These are phyloP conservation scores for Papilio glaucus DNA, from an alignment of 1,140 invertebrate species.

Conservation along the genomic window DNA sequence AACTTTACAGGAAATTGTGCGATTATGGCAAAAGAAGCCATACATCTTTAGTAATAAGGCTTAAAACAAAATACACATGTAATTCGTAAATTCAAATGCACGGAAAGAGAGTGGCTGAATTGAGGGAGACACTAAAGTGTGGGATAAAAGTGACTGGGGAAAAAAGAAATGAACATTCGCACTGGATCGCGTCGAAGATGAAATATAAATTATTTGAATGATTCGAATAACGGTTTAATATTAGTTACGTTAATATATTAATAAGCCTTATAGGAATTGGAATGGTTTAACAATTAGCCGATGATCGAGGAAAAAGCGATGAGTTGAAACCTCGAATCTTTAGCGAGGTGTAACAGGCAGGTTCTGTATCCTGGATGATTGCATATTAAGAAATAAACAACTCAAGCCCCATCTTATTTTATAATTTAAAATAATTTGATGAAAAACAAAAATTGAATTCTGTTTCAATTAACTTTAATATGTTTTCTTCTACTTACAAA, in stretches of 20 bases:
- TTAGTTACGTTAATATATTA: background rate
- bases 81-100: conserved; percentile 72
- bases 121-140: conserved; percentile 76
- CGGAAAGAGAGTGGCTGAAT: conserved; percentile 75
- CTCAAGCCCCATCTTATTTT: too few species aligned
- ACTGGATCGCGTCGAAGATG: conserved; percentile 38
- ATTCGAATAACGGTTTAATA: background rate
- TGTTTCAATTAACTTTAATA: too few species aligned
- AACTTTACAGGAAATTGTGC: conserved; percentile 65
- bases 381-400: too few species aligned
- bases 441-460: too few species aligned
- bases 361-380: too few species aligned
- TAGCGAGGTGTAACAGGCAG: too few species aligned
- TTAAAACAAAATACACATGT: conserved; percentile 35
- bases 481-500: too few species aligned
- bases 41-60: conserved; percentile 37
- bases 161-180: conserved; percentile 63
- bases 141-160: conserved; percentile 78
- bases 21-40: conserved; percentile 42
- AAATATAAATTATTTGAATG: background rate
- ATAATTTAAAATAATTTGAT: too few species aligned
- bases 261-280: too few species aligned
- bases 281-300: too few species aligned
- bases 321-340: too few species aligned
- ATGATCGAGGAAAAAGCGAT: too few species aligned